A percentile compares a stretch with the other conserved stretches of the same genome.
Evolutionary conservation across 35 echinoderm and acorn worm genomes (phyloP).

Genomic region (Apostichopus japonicus): DNA sequence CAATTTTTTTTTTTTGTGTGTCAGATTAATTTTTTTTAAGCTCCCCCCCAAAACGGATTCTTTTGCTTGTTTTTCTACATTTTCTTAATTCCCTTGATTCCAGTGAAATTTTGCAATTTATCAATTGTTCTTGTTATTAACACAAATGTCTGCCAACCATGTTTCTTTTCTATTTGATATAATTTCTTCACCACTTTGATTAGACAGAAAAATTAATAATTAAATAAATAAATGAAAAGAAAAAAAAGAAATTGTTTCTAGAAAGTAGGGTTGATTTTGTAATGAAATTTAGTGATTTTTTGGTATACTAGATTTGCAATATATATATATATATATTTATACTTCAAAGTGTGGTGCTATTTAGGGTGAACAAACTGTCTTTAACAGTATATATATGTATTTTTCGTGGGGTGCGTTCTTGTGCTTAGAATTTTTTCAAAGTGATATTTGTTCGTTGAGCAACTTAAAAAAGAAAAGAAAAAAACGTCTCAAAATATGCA

Average conservation of each 20-base stretch:
- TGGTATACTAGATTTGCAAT: constrained; percentile 69
- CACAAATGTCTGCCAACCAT: constrained; percentile 60
- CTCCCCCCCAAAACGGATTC: constrained; percentile 6
- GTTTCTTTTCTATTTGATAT: constrained; percentile 22
- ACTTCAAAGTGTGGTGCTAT: constrained; percentile 63
- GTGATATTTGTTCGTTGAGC: constrained; percentile 42
- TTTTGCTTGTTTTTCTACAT: constrained; percentile 43
- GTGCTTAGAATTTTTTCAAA: constrained; percentile 54
- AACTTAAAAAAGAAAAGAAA: not conserved
- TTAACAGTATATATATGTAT: constrained; percentile 46
- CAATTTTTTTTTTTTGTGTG: too few relatives aligned
- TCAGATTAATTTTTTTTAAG: not conserved
- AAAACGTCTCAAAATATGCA: not conserved
- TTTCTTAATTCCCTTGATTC: constrained; percentile 53
- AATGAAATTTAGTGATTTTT: constrained; percentile 59
- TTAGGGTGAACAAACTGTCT: constrained; percentile 52
- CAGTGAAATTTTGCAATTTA: constrained; percentile 60
- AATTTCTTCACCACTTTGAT: constrained; percentile 45
- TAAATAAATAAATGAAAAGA: not conserved
- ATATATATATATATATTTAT: constrained; percentile 68
- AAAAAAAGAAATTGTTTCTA: constrained; percentile 52
- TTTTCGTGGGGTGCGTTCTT: constrained; percentile 56
- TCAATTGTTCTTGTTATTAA: constrained; percentile 47
- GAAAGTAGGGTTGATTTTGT: constrained; percentile 61
- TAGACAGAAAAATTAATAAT: not conserved